phyloP scores from a whole-genome alignment of 2,888 invertebrate species.

The Scrobipalpa atriplicella region DNA sequence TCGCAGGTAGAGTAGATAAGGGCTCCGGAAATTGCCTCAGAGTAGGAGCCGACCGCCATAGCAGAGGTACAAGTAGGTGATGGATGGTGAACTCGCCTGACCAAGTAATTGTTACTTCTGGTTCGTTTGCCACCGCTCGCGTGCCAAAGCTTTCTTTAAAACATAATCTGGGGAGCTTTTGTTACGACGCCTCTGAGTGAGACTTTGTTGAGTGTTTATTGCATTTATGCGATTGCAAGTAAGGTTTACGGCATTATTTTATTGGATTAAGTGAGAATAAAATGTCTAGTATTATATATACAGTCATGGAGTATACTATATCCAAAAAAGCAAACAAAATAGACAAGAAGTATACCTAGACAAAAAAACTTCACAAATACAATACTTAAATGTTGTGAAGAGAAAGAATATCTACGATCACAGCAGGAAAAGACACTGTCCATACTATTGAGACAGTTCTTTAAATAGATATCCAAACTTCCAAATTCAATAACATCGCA shows the following conservation, averaged over 20 bases:
- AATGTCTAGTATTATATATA: no score
- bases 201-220: slow-evolving; percentile 47
- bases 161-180: slow-evolving; percentile 59
- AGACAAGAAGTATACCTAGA: no score
- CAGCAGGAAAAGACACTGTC: no score
- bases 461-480: background rate
- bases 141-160: slow-evolving; percentile 64
- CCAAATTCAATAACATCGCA: background rate
- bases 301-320: no score
- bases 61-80: slow-evolving; percentile 65
- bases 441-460: no score
- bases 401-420: no score
- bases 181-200: slow-evolving; percentile 56
- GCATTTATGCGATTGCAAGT: slow-evolving; percentile 11
- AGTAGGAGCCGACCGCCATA: slow-evolving; percentile 66
- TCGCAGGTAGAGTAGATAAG: slow-evolving; percentile 70
- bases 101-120: slow-evolving; percentile 78
- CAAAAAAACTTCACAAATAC: no score
- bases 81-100: slow-evolving; percentile 78
- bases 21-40: slow-evolving; percentile 77
- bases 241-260: no score
- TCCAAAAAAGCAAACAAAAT: no score
- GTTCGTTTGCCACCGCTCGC: slow-evolving; percentile 64
- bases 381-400: no score
- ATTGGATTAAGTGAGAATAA: no score